A percentile compares a stretch with the other conserved stretches of the same genome.
These are phyloP conservation scores for Tetrax tetrax DNA, from an alignment of 2,113 vertebrate species.

Conservation along the genomic window DNA sequence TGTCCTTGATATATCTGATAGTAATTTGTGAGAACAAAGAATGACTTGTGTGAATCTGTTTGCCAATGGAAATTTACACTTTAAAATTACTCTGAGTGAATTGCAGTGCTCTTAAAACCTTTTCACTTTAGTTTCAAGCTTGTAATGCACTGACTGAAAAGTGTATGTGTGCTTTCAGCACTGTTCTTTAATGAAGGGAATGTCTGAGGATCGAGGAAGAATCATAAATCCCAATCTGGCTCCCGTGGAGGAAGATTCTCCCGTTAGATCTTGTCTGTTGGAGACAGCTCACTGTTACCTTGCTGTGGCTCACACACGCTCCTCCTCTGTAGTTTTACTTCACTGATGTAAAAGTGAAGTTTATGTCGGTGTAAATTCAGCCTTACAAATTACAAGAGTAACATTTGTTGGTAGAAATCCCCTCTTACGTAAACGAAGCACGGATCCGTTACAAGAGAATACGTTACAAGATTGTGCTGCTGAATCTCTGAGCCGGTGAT, in stretches of 20 bases:
- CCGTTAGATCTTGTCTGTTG: neutral
- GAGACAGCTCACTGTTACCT: neutral
- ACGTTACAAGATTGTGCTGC: neutral
- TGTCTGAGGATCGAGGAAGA: neutral
- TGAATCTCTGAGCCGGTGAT: neutral
- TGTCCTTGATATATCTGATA: conserved; percentile 14
- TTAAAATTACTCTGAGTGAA: neutral
- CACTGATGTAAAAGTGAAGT: neutral
- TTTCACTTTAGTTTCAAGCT: conserved; percentile 34
- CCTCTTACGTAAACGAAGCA: neutral
- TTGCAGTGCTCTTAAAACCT: conserved; percentile 25
- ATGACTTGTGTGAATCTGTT: conserved; percentile 1
- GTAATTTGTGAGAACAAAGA: conserved; percentile 46
- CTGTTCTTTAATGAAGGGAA: conserved; percentile 9
- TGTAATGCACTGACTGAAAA: conserved; percentile 6
- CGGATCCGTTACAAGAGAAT: neutral
- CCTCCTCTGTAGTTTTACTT: neutral
- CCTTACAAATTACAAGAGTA: neutral
- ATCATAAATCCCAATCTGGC: neutral
- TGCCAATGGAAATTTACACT: conserved; percentile 67
- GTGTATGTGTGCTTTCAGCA: conserved; percentile 35
- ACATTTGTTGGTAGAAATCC: neutral
- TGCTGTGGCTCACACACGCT: neutral
- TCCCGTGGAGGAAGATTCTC: neutral
- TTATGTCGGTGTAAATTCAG: neutral